These are phyloP conservation scores for Limenitis camilla DNA, from an alignment of 2,888 invertebrate species.

Conservation along the genomic window DNA sequence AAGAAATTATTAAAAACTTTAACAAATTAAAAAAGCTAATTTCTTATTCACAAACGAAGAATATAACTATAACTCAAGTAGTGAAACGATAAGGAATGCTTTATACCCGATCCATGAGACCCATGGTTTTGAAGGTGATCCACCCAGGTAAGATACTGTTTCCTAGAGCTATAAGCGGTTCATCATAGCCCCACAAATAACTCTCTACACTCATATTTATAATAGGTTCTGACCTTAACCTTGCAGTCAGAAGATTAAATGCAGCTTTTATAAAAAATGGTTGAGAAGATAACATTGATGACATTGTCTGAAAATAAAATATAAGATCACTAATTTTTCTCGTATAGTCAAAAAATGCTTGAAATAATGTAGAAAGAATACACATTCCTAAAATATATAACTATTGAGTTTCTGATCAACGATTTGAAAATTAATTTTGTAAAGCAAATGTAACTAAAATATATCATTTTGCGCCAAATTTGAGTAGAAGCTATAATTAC, in stretches of 20 bases:
- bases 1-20: too few species aligned
- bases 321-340: neutral
- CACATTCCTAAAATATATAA: neutral
- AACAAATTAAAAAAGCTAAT: too few species aligned
- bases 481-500: too few species aligned
- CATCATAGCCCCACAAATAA: constrained; percentile 88
- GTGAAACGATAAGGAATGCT: neutral
- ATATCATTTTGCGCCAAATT: too few species aligned
- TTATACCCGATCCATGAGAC: constrained; percentile 85
- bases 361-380: neutral
- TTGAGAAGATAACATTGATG: constrained; percentile 68
- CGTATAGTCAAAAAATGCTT: too few species aligned
- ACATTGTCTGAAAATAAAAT: constrained; percentile 67
- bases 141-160: constrained; percentile 80
- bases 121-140: constrained; percentile 82
- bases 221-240: constrained; percentile 76
- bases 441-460: too few species aligned
- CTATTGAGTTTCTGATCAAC: too few species aligned
- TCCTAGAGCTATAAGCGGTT: constrained; percentile 80
- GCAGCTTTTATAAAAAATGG: constrained; percentile 75
- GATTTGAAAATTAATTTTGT: too few species aligned
- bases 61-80: too few species aligned
- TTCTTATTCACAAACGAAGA: too few species aligned
- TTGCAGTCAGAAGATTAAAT: constrained; percentile 72
- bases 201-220: constrained; percentile 78